Evolutionary conservation across 2,797 vertebrate genomes (phyloP), one percentile per base, ranked within the genome.

Genomic region (Gallinago stenura): DNA sequence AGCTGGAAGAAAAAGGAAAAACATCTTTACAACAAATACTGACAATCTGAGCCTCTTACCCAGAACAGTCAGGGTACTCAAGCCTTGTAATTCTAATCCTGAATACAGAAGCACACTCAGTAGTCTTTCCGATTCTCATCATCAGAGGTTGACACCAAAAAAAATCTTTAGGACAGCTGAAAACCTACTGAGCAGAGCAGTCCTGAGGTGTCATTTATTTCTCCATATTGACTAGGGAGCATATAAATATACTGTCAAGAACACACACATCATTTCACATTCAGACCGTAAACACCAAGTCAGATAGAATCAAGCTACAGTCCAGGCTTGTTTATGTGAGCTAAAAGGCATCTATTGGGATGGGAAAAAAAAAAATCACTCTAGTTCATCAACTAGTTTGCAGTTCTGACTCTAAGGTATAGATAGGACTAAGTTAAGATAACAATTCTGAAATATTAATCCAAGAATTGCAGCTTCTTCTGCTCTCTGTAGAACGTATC

Each of bases 1-100:
- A 99, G 97, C 99, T 99, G 92, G n/a, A 33, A 87, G 84, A 78
- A 21, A 31, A 25, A 48, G 46, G 22, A 8, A 51, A 53, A 35
- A 25, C 46, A 4, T 14, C 37, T 39, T 83, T 48, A 57, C 16
- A 76, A 20, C 31, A 73, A 62, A 6, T 22, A 66, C 12, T 41
- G 28, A 56, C 64, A 89, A 87, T n/a, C 28, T 57, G n/a, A 51
- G 21, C 18, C 15, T 77, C 60, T 78, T 41, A 45, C 3, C 43
- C 22, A 46, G 22, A 93, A 60, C 2, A 33, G 10, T 57, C 57
- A 8, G 6, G 6, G 9, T 18, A 70, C 10, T 56, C 19, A 33
- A 72, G 24, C 17, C 35, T 64, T 39, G 4, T 45, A 8, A 73
- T 70, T 64, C 33, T 57, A 66, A 41, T 37, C 7, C 18, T 24